Percentiles rank a stretch among this genome's conserved stretches.
phyloP scores from a whole-genome alignment of 2,113 vertebrate genomes.

The Notarius lentiginosus region DNA sequence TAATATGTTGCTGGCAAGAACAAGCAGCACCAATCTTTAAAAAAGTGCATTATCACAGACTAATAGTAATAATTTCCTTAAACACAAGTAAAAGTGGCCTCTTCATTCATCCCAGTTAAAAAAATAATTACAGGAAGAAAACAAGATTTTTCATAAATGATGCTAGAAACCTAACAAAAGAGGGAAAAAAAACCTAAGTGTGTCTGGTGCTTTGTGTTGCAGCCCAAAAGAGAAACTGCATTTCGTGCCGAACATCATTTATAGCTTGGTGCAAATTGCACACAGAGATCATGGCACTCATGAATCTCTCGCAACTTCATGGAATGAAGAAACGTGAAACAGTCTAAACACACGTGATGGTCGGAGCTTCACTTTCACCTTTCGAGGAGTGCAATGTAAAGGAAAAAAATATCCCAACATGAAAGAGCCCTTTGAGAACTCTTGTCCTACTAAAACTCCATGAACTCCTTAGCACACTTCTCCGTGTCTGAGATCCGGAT shows the following conservation, averaged over 20 bases:
- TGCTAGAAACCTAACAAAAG: conserved; percentile 1
- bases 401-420: conserved; percentile 76
- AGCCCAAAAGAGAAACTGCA: conserved; percentile 83
- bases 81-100: conserved; percentile 73
- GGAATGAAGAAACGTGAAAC: conserved; percentile 92
- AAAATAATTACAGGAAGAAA: conserved; percentile 61
- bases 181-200: conserved; percentile 67
- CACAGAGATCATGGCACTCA: conserved; percentile 84
- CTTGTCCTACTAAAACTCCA: conserved; percentile 87
- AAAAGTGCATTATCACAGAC: conserved; percentile 80
- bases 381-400: conserved; percentile 85
- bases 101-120: conserved; percentile 55
- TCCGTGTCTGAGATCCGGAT: conserved; percentile 96
- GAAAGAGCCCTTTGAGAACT: conserved; percentile 78
- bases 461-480: conserved; percentile 98
- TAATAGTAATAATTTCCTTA: conserved; percentile 76
- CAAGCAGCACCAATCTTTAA: conserved; percentile 75
- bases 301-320: conserved; percentile 87
- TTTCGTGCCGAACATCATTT: conserved; percentile 79
- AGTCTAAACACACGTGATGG: conserved; percentile 80
- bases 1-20: conserved; percentile 74
- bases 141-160: conserved; percentile 13
- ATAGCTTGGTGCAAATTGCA: conserved; percentile 84
- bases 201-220: conserved; percentile 83
- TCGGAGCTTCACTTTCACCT: conserved; percentile 85